A percentile compares a stretch with the other conserved stretches of the same genome.
Evolutionary conservation across 1,140 invertebrate genomes (phyloP).

Genomic region (Saccostrea glomerata): DNA sequence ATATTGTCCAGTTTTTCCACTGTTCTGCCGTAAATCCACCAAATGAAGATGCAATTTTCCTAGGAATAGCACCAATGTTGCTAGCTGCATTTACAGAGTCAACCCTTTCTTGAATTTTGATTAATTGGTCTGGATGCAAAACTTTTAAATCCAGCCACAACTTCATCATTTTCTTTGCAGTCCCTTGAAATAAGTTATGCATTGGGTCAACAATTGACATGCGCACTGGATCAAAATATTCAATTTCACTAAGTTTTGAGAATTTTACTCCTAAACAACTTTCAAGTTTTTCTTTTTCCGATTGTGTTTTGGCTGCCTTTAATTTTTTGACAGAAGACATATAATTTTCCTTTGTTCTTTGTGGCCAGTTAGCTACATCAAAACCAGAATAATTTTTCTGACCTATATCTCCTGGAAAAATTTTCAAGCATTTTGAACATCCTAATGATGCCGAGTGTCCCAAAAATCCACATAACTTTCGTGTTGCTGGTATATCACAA

Average conservation of each 20-base stretch:
- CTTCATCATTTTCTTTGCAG: conserved; percentile 42
- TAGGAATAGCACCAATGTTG: conserved; percentile 20
- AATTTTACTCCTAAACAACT: conserved; percentile 9
- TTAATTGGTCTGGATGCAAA: conserved; percentile 28
- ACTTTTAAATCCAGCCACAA: conserved; percentile 11
- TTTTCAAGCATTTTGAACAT: conserved; percentile 50
- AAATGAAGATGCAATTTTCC: conserved; percentile 45
- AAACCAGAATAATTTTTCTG: conserved; percentile 46
- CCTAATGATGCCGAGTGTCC: conserved; percentile 53
- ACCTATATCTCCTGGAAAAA: conserved; percentile 36
- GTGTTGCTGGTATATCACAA: conserved; percentile 56
- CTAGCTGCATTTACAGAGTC: conserved; percentile 36
- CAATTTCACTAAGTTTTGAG: conserved; percentile 27
- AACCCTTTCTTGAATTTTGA: conserved; percentile 26
- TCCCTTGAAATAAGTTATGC: conserved; percentile 47
- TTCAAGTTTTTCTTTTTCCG: conserved; percentile 41
- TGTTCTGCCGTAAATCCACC: conserved; percentile 43
- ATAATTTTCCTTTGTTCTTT: neutral
- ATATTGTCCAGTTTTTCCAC: conserved; percentile 28
- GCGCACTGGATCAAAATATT: conserved; percentile 53
- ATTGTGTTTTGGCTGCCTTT: conserved; percentile 36
- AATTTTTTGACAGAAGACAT: neutral
- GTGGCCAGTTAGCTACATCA: conserved; percentile 6
- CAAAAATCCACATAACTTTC: conserved; percentile 57
- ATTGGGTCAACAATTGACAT: conserved; percentile 56